A percentile compares a stretch with the other conserved stretches of the same genome.
Evolutionary conservation across 2,888 invertebrate genomes (phyloP).

Genomic region (Alviniconcha strummeri): DNA sequence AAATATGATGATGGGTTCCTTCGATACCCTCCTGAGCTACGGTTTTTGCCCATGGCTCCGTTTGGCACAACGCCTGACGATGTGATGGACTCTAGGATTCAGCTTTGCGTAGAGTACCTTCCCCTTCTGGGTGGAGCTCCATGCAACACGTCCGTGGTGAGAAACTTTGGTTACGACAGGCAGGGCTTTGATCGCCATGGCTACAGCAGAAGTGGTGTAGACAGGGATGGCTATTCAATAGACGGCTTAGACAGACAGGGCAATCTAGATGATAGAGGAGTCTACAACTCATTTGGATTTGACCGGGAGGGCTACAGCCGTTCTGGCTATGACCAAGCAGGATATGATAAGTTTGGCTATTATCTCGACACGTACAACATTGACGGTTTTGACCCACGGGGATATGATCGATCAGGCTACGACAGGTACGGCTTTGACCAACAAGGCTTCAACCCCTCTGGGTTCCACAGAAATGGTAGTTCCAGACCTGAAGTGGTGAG

Average conservation of each 20-base stretch:
- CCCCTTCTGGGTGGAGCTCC: slow-evolving; percentile 57
- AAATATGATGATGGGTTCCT: slow-evolving; percentile 56
- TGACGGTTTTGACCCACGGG: slow-evolving; percentile 67
- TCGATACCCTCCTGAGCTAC: slow-evolving; percentile 54
- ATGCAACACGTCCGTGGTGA: slow-evolving; percentile 57
- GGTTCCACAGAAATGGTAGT: slow-evolving; percentile 58
- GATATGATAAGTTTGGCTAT: slow-evolving; percentile 65
- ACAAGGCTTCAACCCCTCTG: slow-evolving; percentile 62
- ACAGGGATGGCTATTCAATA: slow-evolving; percentile 61
- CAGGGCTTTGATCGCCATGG: slow-evolving; percentile 62
- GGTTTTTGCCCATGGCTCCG: slow-evolving; percentile 66
- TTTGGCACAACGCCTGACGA: slow-evolving; percentile 67
- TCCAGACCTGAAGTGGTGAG: slow-evolving; percentile 41
- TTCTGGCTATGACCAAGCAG: slow-evolving; percentile 64
- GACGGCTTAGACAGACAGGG: slow-evolving; percentile 60
- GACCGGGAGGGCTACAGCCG: slow-evolving; percentile 63
- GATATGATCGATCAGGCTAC: slow-evolving; percentile 67
- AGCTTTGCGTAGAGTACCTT: slow-evolving; percentile 68
- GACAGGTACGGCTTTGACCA: slow-evolving; percentile 68
- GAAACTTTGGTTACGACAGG: slow-evolving; percentile 52
- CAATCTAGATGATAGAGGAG: slow-evolving; percentile 52
- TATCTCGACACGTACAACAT: slow-evolving; percentile 63
- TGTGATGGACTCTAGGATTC: slow-evolving; percentile 62
- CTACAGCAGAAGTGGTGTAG: slow-evolving; percentile 58
- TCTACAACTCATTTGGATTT: slow-evolving; percentile 60